Evolutionary conservation across 2,888 invertebrate species (phyloP).

Genomic region (Anoplius nigerrimus): DNA sequence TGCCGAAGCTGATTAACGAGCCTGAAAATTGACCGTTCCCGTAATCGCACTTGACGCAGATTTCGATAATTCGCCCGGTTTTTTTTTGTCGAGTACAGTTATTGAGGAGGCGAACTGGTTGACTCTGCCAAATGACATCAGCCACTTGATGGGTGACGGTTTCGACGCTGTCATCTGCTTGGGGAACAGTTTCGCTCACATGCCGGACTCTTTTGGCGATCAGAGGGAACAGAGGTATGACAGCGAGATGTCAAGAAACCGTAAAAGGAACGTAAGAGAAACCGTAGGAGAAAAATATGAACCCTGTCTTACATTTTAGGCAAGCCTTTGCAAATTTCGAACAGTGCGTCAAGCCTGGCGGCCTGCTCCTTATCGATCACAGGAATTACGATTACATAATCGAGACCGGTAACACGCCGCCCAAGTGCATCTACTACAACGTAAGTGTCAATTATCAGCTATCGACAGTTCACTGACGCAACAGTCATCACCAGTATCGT

Average conservation of each 20-base stretch:
- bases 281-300: too few relatives aligned
- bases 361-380: slow-evolving; percentile 90
- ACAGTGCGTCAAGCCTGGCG: slow-evolving; percentile 89
- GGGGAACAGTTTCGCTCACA: slow-evolving; percentile 94
- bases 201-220: slow-evolving; percentile 87
- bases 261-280: too few relatives aligned
- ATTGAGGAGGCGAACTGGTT: slow-evolving; percentile 96
- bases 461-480: neutral
- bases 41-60: neutral
- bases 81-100: slow-evolving; percentile 79
- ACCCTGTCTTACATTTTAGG: slow-evolving; percentile 57
- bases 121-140: slow-evolving; percentile 85
- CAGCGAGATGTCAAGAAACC: too few relatives aligned
- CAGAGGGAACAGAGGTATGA: slow-evolving; percentile 85
- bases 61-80: too few relatives aligned
- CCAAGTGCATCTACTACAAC: slow-evolving; percentile 92
- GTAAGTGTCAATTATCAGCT: slow-evolving; percentile 77
- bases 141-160: slow-evolving; percentile 78
- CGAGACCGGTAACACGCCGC: slow-evolving; percentile 84
- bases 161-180: slow-evolving; percentile 94
- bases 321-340: slow-evolving; percentile 88
- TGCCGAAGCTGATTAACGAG: too few relatives aligned
- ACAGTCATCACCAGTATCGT: neutral
- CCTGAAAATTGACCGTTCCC: neutral
- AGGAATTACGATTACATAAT: slow-evolving; percentile 92